Evolutionary conservation across 2,888 invertebrate genomes (phyloP), one percentile per base, ranked within the genome.

Genomic region (Brachyopa scutellaris): DNA sequence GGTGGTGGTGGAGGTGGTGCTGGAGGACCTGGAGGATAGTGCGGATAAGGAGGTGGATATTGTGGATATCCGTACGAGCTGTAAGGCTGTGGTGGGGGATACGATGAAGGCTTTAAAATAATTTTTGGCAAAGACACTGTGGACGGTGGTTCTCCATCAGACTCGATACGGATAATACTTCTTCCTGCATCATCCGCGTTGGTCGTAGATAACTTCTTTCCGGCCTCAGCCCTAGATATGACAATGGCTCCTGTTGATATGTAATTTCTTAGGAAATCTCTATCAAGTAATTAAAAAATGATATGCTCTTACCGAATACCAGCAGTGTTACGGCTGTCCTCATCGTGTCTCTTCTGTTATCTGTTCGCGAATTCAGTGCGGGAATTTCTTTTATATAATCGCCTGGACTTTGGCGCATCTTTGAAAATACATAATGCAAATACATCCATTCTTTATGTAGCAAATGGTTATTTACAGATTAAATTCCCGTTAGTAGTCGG

Each of bases 321-420:
- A 74, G 64, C 64, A 74, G 64, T 66, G 73, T 13, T 47, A 38
- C 49, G 49, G 49, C 47, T 11, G 38, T 11, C 64, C 11, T 64
- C 73, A 74, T 74, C 57, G 36, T 64, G 31, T 21, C 2, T 49
- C 64, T 64, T 74, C 73, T 74, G 64, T 57, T 64, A 61, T 74
- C 73, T 74, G 64, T 57, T 64, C 49, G 57, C 55, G 33, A 21
- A 31, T 42, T 40, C 19, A 1, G 6, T 49, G 29, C 4, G 1
- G 11, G 11, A 29, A 19, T 64, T 47, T 23, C 57, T 64, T 74
- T 74, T 74, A 74, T 74, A 74, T 57, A n/a, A 49, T 26, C 40
- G n/a, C 38, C 17, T 7, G 13, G 7, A 26, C 36, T 13, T 26
- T 19, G 38, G 23, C 21, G 33, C 21, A 45, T 67, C 31, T 53